These are phyloP conservation scores for Progne subis DNA, from an alignment of 2,113 vertebrate species.

Conservation along the genomic window DNA sequence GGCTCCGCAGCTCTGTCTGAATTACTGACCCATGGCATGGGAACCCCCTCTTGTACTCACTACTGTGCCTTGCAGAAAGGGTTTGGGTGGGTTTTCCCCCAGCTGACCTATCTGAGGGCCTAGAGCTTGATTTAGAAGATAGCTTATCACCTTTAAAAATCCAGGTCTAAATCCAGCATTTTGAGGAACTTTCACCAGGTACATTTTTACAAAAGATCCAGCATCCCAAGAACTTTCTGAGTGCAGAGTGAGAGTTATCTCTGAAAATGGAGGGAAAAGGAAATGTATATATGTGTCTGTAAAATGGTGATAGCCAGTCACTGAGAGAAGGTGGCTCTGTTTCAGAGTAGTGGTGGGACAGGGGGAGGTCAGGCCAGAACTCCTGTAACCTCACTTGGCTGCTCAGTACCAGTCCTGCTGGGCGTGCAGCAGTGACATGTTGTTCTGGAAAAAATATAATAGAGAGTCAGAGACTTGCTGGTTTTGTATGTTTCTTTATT, in stretches of 20 bases:
- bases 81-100: not conserved
- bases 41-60: not conserved
- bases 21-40: not conserved
- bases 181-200: not conserved
- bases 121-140: not conserved
- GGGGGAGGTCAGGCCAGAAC: not conserved
- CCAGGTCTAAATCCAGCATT: not conserved
- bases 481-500: no score
- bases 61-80: not conserved
- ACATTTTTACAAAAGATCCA: not conserved
- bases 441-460: no score
- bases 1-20: not conserved
- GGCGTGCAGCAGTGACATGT: not conserved
- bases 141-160: not conserved
- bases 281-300: not conserved
- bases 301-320: not conserved
- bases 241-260: not conserved
- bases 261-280: not conserved
- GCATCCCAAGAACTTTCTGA: not conserved
- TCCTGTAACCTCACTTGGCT: not conserved
- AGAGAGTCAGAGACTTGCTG: no score
- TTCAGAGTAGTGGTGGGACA: not conserved
- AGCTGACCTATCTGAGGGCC: not conserved
- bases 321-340: not conserved
- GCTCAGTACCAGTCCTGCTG: fast-evolving